Evolutionary conservation across 2,113 vertebrate species (phyloP).

Genomic region (Chelonoidis abingdonii): DNA sequence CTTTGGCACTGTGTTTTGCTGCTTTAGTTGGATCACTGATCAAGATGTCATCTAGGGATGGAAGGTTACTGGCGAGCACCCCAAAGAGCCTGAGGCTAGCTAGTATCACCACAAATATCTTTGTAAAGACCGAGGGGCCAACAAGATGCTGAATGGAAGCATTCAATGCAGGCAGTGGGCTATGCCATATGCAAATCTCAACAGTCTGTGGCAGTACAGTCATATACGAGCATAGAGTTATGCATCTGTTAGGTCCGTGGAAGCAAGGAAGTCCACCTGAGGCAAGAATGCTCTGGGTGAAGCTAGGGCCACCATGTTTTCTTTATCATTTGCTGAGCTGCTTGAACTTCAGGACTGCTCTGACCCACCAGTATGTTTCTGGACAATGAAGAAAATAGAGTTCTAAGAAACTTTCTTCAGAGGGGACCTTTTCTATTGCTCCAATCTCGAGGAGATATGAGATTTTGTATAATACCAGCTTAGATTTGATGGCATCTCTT

Average conservation of each 20-base stretch:
- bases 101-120: not conserved
- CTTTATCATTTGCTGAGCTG: not conserved
- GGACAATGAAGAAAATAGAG: not conserved
- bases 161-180: not conserved
- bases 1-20: too few species aligned
- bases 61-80: too few species aligned
- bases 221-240: not conserved
- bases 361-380: not conserved
- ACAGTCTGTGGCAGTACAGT: not conserved
- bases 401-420: not conserved
- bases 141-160: not conserved
- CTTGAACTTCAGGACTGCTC: not conserved
- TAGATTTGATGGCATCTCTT: not conserved
- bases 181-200: not conserved
- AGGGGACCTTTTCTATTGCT: not conserved
- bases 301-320: not conserved
- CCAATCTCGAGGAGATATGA: not conserved
- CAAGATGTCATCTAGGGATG: too few species aligned
- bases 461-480: not conserved
- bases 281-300: not conserved
- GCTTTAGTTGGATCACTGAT: too few species aligned
- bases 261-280: not conserved
- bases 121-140: not conserved
- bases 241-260: not conserved
- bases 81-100: not conserved